Conservation (phyloP, 2,888 invertebrate genomes). For the Papilio gigon region DNA sequence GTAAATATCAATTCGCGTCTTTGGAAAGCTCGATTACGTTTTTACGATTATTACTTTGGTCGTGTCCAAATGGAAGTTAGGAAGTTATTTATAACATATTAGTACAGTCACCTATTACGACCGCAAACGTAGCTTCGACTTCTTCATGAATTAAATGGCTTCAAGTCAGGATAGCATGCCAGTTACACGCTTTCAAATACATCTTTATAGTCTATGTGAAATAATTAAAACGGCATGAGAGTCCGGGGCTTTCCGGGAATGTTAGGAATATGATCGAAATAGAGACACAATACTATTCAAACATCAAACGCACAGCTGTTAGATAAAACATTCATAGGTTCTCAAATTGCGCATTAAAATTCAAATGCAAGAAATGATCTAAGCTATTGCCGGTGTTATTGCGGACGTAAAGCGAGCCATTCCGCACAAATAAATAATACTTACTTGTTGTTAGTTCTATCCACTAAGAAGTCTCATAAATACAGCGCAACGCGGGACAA, state of each 20-base stretch:
- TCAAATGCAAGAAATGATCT: conserved; percentile 15
- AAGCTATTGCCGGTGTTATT: neutral
- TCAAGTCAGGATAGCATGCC: neutral
- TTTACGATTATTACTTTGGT: conserved; percentile 34
- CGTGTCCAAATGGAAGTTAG: conserved; percentile 18
- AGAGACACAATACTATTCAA: neutral
- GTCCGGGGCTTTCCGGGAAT: neutral
- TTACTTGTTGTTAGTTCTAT: conserved; percentile 25
- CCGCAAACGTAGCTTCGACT: neutral
- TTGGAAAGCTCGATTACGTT: conserved; percentile 25
- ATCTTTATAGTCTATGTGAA: too few species aligned
- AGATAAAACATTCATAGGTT: conserved; percentile 2
- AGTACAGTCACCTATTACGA: neutral
- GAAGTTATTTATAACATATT: conserved; percentile 26
- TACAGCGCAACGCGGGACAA: conserved; percentile 2
- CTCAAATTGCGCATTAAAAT: neutral
- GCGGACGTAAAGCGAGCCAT: conserved; percentile 11
- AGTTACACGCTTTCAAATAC: too few species aligned
- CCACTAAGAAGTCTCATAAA: conserved; percentile 30
- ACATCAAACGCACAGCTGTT: neutral
- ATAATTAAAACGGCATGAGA: too few species aligned
- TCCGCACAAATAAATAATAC: conserved; percentile 29
- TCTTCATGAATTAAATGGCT: conserved; percentile 18
- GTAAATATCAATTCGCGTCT: conserved; percentile 29
- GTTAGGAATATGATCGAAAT: neutral